Evolutionary conservation across 2,888 invertebrate species (phyloP).

Genomic region (Pocota personata): DNA sequence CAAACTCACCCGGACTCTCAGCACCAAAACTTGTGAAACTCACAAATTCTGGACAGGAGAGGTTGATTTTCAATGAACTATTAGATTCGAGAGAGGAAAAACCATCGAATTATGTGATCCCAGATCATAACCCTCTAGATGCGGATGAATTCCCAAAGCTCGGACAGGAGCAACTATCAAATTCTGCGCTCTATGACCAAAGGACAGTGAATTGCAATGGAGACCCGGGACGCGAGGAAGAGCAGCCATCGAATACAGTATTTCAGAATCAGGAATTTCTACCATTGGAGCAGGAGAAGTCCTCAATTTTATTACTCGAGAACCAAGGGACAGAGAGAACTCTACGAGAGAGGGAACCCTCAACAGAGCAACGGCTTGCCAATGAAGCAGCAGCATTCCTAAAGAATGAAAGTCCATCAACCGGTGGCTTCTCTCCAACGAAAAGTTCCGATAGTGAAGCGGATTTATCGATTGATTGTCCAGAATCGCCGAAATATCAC

Average conservation of each 20-base stretch:
- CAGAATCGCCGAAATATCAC: background rate
- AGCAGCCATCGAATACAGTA: background rate
- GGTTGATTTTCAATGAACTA: too few species aligned
- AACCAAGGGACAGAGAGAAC: background rate
- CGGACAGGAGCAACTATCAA: too few species aligned
- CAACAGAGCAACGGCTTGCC: background rate
- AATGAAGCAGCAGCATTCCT: background rate
- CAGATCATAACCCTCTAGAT: too few species aligned
- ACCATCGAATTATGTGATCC: too few species aligned
- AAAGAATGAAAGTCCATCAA: background rate
- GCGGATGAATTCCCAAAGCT: too few species aligned
- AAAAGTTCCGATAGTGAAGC: constrained; percentile 3
- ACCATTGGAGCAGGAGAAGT: background rate
- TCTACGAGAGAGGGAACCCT: background rate
- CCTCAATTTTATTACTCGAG: background rate
- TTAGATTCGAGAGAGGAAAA: too few species aligned
- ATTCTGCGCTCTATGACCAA: too few species aligned
- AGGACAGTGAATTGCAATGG: too few species aligned
- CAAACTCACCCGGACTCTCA: too few species aligned
- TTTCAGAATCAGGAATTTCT: background rate
- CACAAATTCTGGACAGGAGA: too few species aligned
- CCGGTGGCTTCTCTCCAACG: background rate
- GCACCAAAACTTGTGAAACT: too few species aligned
- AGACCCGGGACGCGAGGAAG: background rate
- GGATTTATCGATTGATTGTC: constrained; percentile 25